These are phyloP conservation scores for Thera obeliscata DNA, from an alignment of 2,888 invertebrate species.

Conservation along the genomic window DNA sequence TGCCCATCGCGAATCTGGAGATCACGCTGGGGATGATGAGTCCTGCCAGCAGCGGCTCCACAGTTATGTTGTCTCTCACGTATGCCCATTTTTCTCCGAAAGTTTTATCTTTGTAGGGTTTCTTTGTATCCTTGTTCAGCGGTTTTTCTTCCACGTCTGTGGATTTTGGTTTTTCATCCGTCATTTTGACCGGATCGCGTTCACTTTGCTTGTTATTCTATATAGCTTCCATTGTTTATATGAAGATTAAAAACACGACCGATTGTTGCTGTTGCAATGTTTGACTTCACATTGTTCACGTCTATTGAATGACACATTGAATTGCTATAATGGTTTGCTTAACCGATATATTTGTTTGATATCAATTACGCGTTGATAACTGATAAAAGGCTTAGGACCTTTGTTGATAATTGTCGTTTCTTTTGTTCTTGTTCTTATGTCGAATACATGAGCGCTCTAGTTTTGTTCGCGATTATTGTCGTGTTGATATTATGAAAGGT, in stretches of 20 bases:
- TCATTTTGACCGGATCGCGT: constrained; percentile 54
- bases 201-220: constrained; percentile 39
- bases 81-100: constrained; percentile 63
- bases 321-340: constrained; percentile 66
- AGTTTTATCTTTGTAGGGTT: constrained; percentile 61
- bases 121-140: constrained; percentile 57
- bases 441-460: constrained; percentile 1
- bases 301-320: constrained; percentile 55
- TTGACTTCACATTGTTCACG: constrained; percentile 63
- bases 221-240: constrained; percentile 61
- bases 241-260: constrained; percentile 50
- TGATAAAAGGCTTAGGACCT: constrained; percentile 58
- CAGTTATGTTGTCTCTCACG: constrained; percentile 85
- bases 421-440: constrained; percentile 40
- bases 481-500: constrained; percentile 16
- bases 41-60: constrained; percentile 89
- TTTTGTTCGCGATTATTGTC: constrained; percentile 12
- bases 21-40: constrained; percentile 88
- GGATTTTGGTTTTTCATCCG: constrained; percentile 61
- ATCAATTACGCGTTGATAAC: constrained; percentile 73
- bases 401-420: constrained; percentile 52
- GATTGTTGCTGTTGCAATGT: constrained; percentile 56
- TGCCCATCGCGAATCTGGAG: constrained; percentile 88
- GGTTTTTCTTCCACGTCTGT: constrained; percentile 70
- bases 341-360: constrained; percentile 74